phyloP scores from a whole-genome alignment of 2,797 vertebrate genomes.

The Sitta carolinensis region DNA sequence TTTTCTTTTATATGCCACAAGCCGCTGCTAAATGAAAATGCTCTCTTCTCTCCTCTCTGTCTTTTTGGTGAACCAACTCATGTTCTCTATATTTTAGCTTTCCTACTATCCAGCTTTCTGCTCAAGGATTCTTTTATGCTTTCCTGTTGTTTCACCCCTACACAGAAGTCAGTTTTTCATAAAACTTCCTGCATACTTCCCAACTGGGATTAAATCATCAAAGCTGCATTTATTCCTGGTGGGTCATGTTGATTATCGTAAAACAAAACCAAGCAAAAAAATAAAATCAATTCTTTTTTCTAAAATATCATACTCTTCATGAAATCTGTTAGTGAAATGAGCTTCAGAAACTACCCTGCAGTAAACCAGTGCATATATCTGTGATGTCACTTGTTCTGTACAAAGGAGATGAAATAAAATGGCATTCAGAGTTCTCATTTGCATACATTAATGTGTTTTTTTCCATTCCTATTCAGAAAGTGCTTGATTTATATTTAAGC shows the following conservation, averaged over 20 bases:
- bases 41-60: not conserved
- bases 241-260: not conserved
- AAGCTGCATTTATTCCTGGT: not conserved
- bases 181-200: not conserved
- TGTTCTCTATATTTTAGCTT: not conserved
- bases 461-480: not conserved
- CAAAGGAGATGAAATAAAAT: not conserved
- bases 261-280: not conserved
- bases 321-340: not conserved
- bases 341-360: not conserved
- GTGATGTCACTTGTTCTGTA: not conserved
- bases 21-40: not conserved
- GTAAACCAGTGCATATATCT: not conserved
- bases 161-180: not conserved
- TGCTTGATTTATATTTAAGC: conserved; percentile 32
- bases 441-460: not conserved
- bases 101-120: not conserved
- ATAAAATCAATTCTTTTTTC: not conserved
- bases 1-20: not conserved
- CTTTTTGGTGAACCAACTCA: not conserved
- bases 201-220: not conserved
- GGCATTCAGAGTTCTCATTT: not conserved
- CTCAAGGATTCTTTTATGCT: not conserved
- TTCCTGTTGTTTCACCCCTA: not conserved
- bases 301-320: not conserved